Base-by-base conservation (phyloP, 2,797 vertebrate species). In the Enoplosus armatus region DNA sequence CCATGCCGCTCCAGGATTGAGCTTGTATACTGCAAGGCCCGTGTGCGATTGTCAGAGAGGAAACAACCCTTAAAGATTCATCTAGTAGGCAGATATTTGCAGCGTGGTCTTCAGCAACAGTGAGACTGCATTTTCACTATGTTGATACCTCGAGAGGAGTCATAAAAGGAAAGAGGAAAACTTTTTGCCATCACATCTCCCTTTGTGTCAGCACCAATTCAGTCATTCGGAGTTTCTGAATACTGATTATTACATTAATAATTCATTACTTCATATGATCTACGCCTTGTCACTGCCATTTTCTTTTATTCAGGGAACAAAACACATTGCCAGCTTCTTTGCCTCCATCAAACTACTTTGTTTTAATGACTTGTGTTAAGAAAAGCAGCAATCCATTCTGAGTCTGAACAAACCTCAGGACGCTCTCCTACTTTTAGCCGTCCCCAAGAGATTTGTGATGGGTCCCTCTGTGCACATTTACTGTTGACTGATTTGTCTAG, bases 161-260 rank as follows among this genome's bases (percentile, higher is more conserved):
- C 76, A 72, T 72, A 55, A 83, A 75, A 85, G 45, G 29, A 24
- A 39, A 45, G 37, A 75, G 16, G 74, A 65, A 75, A 62, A 58
- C 33, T 54, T 75, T n/a, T 72, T 71, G 71, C 81, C 72, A 59
- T 84, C 78, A 72, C 22, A 43, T 79, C 89, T 83, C 47, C 33
- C 86, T 81, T 83, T 65, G 64, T 90, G 80, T 86, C 87, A 87
- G 66, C 24, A 65, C 26, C 77, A 80, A 84, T 85, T 85, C 74
- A 62, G 81, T 63, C 79, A 81, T 80, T 84, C 56, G 54, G 72
- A 73, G 50, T 81, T 69, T 83, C 66, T 85, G 81, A 90, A 89
- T 83, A 84, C 79, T 80, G 92, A 89, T 89, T 82, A 71, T 24
- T 39, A 31, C 79, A 87, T 86, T 81, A 88, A 92, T 89, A 85